Conservation (phyloP, 2,797 vertebrate species). For the Esox lucius region DNA sequence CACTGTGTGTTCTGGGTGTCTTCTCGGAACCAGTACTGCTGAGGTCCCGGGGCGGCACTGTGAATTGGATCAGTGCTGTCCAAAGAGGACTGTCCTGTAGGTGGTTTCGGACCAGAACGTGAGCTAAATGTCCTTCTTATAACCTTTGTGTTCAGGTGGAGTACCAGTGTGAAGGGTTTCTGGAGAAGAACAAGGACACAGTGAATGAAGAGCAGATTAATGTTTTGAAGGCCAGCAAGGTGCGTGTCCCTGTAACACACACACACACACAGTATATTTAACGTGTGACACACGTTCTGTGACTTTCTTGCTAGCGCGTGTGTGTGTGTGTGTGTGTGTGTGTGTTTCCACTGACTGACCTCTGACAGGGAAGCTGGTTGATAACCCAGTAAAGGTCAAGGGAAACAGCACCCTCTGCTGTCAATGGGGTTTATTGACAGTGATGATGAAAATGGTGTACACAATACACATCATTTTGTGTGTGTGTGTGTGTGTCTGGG, state of each 20-base stretch:
- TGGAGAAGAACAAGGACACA: slow-evolving; percentile 98
- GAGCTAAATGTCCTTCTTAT: too few species aligned
- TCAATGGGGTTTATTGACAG: slow-evolving; percentile 11
- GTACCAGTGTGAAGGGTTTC: slow-evolving; percentile 97
- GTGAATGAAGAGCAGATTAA: slow-evolving; percentile 98
- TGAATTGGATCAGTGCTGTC: too few species aligned
- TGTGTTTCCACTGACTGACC: slow-evolving; percentile 18
- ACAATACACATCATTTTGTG: not conserved
- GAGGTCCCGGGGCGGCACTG: not conserved
- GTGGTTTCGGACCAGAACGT: not conserved
- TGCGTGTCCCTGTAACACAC: slow-evolving; percentile 50
- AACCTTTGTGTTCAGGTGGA: slow-evolving; percentile 80
- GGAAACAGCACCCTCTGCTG: slow-evolving; percentile 58
- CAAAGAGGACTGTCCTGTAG: not conserved
- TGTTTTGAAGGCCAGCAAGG: slow-evolving; percentile 97
- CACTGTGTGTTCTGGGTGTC: not conserved
- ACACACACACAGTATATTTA: slow-evolving; percentile 6
- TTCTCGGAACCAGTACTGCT: slow-evolving; percentile 25
- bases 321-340: not conserved
- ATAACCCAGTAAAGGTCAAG: slow-evolving; percentile 16
- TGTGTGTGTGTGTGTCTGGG: not conserved
- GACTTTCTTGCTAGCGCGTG: not conserved
- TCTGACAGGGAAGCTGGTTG: slow-evolving; percentile 18
- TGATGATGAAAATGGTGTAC: not conserved
- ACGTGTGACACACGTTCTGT: not conserved